Base-by-base conservation (phyloP, 1,140 invertebrate species). In the Leucophenga varia region DNA sequence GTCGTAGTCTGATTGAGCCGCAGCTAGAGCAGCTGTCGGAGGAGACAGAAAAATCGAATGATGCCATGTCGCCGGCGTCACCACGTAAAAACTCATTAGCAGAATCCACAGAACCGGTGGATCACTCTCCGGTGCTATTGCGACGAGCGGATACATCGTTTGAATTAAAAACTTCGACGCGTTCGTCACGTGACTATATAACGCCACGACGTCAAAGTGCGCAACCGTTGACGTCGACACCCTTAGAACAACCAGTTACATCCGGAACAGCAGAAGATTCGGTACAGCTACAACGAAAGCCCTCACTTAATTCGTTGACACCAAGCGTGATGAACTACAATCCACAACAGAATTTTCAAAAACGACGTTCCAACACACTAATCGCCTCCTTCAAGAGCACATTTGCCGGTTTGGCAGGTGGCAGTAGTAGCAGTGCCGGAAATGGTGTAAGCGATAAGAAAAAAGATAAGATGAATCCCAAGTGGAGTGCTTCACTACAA, bases 401-500 rank as follows among this genome's bases (percentile, higher is more conserved):
- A 7, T 53, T 69, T 8, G 54, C 51, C 6, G 52, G 51, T 0
- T 13, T 65, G 1, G 58, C 56, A 3, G 36, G 31, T 17, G 8
- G 13, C 13, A 42, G 36, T 36, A 31, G 17, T 3, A 46, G 49
- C 2, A 42, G 40, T 8, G 35, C 3, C 7, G 46, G 25, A 20
- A 16, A 35, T 3, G 14, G 35, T 12, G 13, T 39, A 28, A 17
- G 17, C n/a, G 32, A 50, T 30, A 59, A 72, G 40, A 71, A 73
- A 18, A 73, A 70, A 43, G 67, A 73, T 9, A 60, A 68, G 41
- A 49, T 72, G 44, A 75, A 75, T 35, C 63, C 72, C 31, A 72
- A 69, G 45, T 75, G 73, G 73, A 72, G 72, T 9, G 71, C 72
- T 12, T 75, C 73, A 4, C 37, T 75, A 52, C 67, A 72, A 16